Base-by-base conservation (phyloP, 2,797 vertebrate genomes). In the Chiloscyllium punctatum region DNA sequence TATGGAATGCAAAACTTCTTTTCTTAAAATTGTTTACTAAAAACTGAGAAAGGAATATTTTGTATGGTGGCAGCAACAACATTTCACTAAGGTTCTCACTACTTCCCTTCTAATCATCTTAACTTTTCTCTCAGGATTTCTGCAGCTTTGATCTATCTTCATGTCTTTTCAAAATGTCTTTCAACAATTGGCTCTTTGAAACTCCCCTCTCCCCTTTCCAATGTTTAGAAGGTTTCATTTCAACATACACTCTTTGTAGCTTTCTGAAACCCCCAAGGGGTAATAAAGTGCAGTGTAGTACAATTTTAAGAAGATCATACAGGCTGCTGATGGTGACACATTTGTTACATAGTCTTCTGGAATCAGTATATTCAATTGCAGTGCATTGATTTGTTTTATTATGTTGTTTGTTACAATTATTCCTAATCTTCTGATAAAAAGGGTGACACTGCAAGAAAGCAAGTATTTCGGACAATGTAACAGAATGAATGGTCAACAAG, bases 291-390 rank as follows among this genome's bases (percentile, higher is more conserved):
- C 33, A 37, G 62, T 66, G n/a, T 33, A 91, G 88, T 91, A 91
- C 30, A 91, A 91, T n/a, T 62, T n/a, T 66, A 37, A 91, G 16
- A 91, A 91, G 88, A 91, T 21, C 88, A 91, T 84, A 18, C 57
- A 91, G 57, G 57, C 30, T n/a, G 30, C 5, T n/a, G 27, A 33
- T 30, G 27, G 51, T 5, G 57, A 62, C 18, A 68, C 21, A 6
- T 37, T 91, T 91, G 66, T 66, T 33, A 91, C 9, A 62, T 37
- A 7, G 37, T 91, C 57, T 91, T 33, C 16, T 37, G 57, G 16
- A 91, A 91, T 66, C 57, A 91, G 18, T 37, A 66, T 37, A 66
- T 37, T 37, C 13, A 91, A 91, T 66, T 48, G 23, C 88, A 21
- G 62, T 15, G 4, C 9, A 68, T 4, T 1, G 30, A 18, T 66